Conservation (phyloP, 2,797 vertebrate species). For the Passerculus sandwichensis region DNA sequence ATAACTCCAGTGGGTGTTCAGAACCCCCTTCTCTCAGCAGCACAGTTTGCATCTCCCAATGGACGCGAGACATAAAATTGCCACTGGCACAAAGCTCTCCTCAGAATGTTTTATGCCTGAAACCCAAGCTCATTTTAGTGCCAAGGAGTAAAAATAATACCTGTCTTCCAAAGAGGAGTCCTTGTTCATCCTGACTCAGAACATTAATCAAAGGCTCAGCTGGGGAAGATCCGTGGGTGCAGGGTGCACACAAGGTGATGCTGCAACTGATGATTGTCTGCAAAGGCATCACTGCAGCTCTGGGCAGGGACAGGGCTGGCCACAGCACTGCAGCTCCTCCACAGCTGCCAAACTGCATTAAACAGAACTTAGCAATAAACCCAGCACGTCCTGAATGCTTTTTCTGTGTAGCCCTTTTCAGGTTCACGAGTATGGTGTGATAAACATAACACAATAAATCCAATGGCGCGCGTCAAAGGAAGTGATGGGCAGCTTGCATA, state of each 20-base stretch:
- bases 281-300: neutral
- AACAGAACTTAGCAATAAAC: neutral
- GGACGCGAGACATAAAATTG: neutral
- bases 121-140: neutral
- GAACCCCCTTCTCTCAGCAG: neutral
- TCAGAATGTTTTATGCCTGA: neutral
- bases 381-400: neutral
- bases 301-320: neutral
- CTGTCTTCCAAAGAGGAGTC: neutral
- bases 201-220: neutral
- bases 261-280: neutral
- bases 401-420: neutral
- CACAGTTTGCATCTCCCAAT: neutral
- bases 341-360: neutral
- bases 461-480: neutral
- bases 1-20: neutral
- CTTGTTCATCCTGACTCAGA: neutral
- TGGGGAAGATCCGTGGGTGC: neutral
- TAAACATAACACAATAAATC: neutral
- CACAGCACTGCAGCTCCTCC: neutral
- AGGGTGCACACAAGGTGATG: neutral
- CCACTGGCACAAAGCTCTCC: neutral
- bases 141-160: neutral
- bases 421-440: neutral
- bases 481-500: neutral